Percentiles rank a stretch among this genome's conserved stretches.
phyloP scores from a whole-genome alignment of 2,888 invertebrate species.

The Synanthedon myopaeformis region DNA sequence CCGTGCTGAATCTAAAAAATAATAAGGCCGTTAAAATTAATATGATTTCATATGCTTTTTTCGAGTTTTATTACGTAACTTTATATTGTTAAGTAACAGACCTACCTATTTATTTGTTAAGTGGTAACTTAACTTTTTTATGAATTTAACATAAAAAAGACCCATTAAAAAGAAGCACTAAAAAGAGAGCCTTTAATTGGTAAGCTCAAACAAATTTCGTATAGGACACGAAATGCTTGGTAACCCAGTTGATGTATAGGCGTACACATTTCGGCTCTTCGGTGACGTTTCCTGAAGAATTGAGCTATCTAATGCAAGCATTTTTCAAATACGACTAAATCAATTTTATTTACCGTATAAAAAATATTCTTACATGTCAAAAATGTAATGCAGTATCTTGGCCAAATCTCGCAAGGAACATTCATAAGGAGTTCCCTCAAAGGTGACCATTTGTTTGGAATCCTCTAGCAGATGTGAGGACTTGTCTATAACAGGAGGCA shows the following conservation, averaged over 20 bases:
- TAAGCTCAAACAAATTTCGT: no score
- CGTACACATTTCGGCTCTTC: no score
- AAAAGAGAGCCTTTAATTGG: no score
- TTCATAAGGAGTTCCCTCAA: constrained; percentile 27
- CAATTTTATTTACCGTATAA: no score
- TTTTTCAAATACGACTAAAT: no score
- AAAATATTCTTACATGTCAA: constrained; percentile 45
- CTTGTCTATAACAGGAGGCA: constrained; percentile 2
- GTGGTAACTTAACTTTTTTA: no score
- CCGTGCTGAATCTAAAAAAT: constrained; percentile 44
- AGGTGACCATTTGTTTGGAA: constrained; percentile 24
- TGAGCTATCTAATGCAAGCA: not conserved
- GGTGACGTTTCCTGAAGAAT: no score
- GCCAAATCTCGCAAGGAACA: constrained; percentile 42
- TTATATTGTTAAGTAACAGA: not conserved
- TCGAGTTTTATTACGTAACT: not conserved
- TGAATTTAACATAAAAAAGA: no score
- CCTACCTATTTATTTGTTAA: no score
- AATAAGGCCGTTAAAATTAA: not conserved
- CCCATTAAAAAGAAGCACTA: no score
- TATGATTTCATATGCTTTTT: not conserved
- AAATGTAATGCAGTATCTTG: constrained; percentile 58
- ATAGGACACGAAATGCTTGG: no score
- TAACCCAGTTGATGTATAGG: no score
- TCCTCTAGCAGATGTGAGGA: constrained; percentile 1